Conservation (phyloP, 1,140 invertebrate species). For the Drosophila nasuta region DNA sequence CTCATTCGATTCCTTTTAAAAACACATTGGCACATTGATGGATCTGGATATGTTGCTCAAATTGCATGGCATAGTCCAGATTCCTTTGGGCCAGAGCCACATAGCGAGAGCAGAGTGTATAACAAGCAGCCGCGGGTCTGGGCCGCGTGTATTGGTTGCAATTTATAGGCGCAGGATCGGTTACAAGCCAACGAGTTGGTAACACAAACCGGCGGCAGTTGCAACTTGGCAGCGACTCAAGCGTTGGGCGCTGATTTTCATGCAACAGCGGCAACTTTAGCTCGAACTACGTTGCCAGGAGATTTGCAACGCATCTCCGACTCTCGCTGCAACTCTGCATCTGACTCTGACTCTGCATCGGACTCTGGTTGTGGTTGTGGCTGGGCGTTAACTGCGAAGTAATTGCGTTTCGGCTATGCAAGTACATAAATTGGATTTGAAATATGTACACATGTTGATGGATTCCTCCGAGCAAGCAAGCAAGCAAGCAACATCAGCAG, state of each 20-base stretch:
- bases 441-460: slow-evolving; percentile 82
- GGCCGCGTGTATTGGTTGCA: slow-evolving; percentile 70
- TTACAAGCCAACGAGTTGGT: slow-evolving; percentile 80
- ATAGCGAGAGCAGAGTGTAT: slow-evolving; percentile 42
- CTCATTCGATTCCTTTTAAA: not conserved
- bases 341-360: not conserved
- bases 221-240: slow-evolving; percentile 25
- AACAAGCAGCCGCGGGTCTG: slow-evolving; percentile 76
- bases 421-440: slow-evolving; percentile 82
- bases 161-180: slow-evolving; percentile 80
- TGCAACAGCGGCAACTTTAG: slow-evolving; percentile 12
- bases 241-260: slow-evolving; percentile 10
- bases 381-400: slow-evolving; percentile 81
- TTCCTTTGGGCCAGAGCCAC: not conserved
- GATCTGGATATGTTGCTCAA: not conserved
- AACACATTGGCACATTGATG: not conserved
- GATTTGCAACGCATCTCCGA: slow-evolving; percentile 60
- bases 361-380: slow-evolving; percentile 38
- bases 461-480: slow-evolving; percentile 61
- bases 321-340: not conserved
- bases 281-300: slow-evolving; percentile 43
- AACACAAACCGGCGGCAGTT: slow-evolving; percentile 77
- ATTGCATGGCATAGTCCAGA: not conserved
- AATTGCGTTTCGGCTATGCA: slow-evolving; percentile 81
- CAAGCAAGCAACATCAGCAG: slow-evolving; percentile 4